Evolutionary conservation across 1,140 invertebrate genomes (phyloP), one percentile per base, ranked within the genome.

Genomic region (Aphis gossypii): DNA sequence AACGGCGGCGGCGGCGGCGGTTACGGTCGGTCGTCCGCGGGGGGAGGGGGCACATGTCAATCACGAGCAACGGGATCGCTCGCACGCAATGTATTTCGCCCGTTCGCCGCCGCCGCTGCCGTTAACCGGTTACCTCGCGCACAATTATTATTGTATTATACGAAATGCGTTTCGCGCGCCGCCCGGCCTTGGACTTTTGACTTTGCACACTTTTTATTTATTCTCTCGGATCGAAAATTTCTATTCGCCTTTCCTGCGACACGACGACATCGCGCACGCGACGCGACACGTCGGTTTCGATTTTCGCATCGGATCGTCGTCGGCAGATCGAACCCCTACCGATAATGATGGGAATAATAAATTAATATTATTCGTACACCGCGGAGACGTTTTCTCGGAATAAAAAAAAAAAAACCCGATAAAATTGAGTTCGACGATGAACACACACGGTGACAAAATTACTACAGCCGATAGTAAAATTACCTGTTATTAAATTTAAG

Each of bases 31-130:
- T 7, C 60, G 30, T 30, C 5, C 25, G 35, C 20, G 48, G 21
- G 20, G 48, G 48, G 87, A 35, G 23, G 25, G 44, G 44, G 35
- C 46, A 48, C 91, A 84, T 92, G 91, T 92, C 91, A 92, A 93
- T 84, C 68, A 83, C 92, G 82, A 93, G 92, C 92, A 93, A 93
- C 92, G 92, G 92, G 92, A 93, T 93, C 92, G 82, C 20, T 68
- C 48, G 82, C 91, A 83, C 35, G 76, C 92, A 86, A 93, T 86
- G 48, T 51, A 68, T 68, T 60, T 60, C 89, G 87, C 46, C 60
- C 60, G n/a, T 68, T 68, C 86, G 46, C 46, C 9, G 46, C 46
- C 9, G 89, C 51, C 88, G 86, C 25, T 21, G 38, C 89, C 54
- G 89, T 90, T 68, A 68, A 90, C 89, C 89, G 89, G 89, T 60